Base-by-base conservation (phyloP, 1,140 invertebrate species). In the Drosophila azteca region DNA sequence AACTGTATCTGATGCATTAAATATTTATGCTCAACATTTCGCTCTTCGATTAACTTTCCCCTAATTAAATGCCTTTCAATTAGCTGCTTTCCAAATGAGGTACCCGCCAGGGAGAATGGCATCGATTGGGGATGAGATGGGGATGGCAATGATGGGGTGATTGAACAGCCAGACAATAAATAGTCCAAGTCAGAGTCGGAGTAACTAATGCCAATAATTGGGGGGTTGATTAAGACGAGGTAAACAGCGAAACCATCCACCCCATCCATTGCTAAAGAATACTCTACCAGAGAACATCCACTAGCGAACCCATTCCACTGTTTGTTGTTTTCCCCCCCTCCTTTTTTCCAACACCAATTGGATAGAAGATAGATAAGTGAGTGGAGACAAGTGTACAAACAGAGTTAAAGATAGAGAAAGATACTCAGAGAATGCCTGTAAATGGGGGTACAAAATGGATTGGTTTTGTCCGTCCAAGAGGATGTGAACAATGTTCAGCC, bases 381-480 rank as follows among this genome's bases (percentile, higher is more conserved):
- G 70, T n/a, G n/a, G n/a, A n/a, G n/a, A 78, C 69, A 74, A 74
- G 79, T 81, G 63, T 73, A 64, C 62, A 70, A 62, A 68, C 39
- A 52, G 20, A 69, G 60, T 51, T 59, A 57, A 26, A 29, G 24
- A 17, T 22, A 46, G 24, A 17, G 20, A 46, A 29, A 51, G 31
- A 31, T 31, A 31, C 8, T 4, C 24, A n/a, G 43, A 29, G 13
- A 52, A 45, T 57, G 20, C 44, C 35, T 50, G 64, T 61, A 61
- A 83, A 84, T 67, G 68, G 76, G 80, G 66, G 83, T 79, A 67
- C 65, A n/a, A 68, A 62, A 68, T 77, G 61, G 63, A 77, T 77
- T 68, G 58, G 67, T 20, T 26, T 22, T 3, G 29, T 48, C 15
- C 29, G 3, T 39, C 2, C 35, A 11, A 39, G 35, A 43, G 51